These are phyloP conservation scores for Ctenomys sociabilis DNA, from an alignment of 2,113 vertebrate species.

Conservation along the genomic window DNA sequence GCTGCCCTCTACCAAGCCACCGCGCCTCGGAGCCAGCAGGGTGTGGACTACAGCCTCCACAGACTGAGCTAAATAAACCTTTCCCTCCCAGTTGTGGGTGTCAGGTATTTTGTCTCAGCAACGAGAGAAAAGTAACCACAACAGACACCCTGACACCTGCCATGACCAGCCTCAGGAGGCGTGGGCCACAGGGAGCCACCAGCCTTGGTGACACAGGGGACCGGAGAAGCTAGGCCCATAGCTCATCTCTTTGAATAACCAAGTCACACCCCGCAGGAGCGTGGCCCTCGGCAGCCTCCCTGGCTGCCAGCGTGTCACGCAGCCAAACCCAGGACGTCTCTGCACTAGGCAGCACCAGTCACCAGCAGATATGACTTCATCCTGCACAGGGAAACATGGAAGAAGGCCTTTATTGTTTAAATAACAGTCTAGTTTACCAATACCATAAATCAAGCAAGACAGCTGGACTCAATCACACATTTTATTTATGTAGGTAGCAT, in stretches of 20 bases:
- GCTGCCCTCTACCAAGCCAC: no score
- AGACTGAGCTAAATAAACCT: no score
- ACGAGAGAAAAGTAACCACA: no score
- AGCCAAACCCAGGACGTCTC: background rate
- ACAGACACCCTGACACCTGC: background rate
- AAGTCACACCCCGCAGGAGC: background rate
- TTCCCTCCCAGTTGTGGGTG: no score
- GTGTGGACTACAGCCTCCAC: no score
- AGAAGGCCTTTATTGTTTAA: slow-evolving; percentile 78
- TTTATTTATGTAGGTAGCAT: slow-evolving; percentile 59
- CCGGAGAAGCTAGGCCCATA: background rate
- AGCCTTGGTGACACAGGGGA: background rate
- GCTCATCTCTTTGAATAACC: background rate
- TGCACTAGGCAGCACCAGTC: background rate
- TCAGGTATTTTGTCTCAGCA: no score
- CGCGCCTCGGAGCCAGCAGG: no score
- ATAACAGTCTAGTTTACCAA: slow-evolving; percentile 75
- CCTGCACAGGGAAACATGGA: background rate
- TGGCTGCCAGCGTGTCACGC: background rate
- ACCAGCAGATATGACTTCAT: background rate
- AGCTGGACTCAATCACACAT: slow-evolving; percentile 37
- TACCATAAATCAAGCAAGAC: slow-evolving; percentile 61
- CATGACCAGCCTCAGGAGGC: background rate
- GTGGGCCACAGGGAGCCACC: background rate
- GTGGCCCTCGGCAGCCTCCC: background rate